Base-by-base conservation (phyloP, 2,113 vertebrate species). In the Emydura subglobosa region DNA sequence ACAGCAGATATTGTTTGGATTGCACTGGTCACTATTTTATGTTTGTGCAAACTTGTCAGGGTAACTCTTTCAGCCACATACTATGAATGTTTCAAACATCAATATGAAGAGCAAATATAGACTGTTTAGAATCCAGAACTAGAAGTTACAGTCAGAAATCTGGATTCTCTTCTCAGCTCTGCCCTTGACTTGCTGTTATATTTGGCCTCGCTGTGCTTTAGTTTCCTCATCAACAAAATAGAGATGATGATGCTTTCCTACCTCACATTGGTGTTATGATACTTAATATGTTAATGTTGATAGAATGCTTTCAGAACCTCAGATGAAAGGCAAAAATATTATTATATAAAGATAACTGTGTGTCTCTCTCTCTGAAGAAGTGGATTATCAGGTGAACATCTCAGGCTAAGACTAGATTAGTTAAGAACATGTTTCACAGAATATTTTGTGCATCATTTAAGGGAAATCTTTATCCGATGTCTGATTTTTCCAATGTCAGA, bases 1-100 rank as follows among this genome's bases (percentile, higher is more conserved):
- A 72, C 61, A 95, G 55, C 50, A 95, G 90, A 55, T 88, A 83
- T 16, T 91, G 55, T 90, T 97, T 94, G 82, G 29, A 68, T 85
- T 90, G 85, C 76, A 91, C 0, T 29, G 44, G 82, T 86, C 93
- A 92, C 14, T 7, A 21, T 80, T 94, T 80, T 34, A 3, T 50
- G 1, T 91, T 80, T 89, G 72, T 90, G 85, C 61, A 86, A 27
- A 61, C 89, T 81, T 89, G 87, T 87, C 79, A 91, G 6, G 72
- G 42, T 83, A 50, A n/a, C 74, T 87, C 83, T 42, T 78, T 9
- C 4, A 17, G 83, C 78, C 87, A 68, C 81, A 42, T 81, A 53
- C 42, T 51, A 51, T 10, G 3, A 65, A n/a, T n/a, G 3, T 65
- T 91, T 82, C 6, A 86, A 94, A 44, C 34, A 25, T 39, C 84